Conservation (phyloP, 2,113 vertebrate species). For the Mobula hypostoma region DNA sequence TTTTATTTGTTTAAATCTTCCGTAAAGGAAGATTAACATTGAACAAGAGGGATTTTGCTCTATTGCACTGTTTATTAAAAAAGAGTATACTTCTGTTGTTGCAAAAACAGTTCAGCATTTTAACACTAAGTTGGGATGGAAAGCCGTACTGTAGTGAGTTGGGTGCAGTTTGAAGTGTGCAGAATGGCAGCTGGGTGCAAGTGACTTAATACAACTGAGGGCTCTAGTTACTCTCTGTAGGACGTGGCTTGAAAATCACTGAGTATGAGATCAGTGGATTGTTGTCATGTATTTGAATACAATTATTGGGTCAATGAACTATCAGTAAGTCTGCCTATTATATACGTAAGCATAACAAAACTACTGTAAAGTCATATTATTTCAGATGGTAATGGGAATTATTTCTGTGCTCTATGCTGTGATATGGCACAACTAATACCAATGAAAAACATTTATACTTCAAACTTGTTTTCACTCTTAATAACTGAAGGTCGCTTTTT, state of each 20-base stretch:
- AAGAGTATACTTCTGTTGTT: neutral
- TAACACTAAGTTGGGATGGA: neutral
- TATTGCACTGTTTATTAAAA: neutral
- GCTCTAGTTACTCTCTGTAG: neutral
- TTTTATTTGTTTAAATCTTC: neutral
- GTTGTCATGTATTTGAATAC: neutral
- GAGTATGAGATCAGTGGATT: neutral
- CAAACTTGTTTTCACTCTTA: neutral
- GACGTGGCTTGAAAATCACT: neutral
- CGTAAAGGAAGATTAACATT: neutral
- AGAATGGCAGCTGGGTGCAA: neutral
- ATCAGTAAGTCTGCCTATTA: neutral
- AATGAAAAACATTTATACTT: neutral
- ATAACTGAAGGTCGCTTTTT: neutral
- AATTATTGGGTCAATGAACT: neutral
- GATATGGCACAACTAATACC: too few relatives aligned
- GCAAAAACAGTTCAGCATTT: neutral
- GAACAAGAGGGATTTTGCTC: neutral
- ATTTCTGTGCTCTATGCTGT: neutral
- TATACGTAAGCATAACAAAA: neutral
- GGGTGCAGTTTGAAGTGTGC: slow-evolving; percentile 13
- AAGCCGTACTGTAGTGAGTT: neutral
- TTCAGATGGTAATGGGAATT: neutral
- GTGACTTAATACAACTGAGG: neutral
- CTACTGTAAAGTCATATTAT: neutral